phyloP scores from a whole-genome alignment of 2,797 vertebrate species.

The Spinus olivaceus region DNA sequence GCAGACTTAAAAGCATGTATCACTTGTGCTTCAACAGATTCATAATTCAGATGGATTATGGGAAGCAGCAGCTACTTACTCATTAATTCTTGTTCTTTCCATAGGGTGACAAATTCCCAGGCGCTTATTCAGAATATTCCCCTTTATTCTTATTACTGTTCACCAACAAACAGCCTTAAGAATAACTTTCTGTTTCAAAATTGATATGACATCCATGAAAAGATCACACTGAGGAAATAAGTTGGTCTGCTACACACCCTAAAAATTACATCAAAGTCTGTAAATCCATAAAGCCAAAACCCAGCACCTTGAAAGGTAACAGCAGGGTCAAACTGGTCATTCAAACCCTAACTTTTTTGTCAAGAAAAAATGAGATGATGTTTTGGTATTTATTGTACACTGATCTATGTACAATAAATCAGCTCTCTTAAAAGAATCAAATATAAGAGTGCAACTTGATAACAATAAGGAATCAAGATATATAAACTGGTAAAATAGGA shows the following conservation, averaged over 20 bases:
- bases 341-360: background rate
- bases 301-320: background rate
- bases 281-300: background rate
- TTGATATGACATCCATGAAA: background rate
- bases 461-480: background rate
- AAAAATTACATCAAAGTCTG: background rate
- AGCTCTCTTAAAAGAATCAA: background rate
- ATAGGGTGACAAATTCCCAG: background rate
- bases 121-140: background rate
- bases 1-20: background rate
- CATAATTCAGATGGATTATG: background rate
- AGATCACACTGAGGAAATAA: background rate
- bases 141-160: background rate
- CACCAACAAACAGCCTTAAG: background rate
- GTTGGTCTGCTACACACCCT: background rate
- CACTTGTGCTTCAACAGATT: background rate
- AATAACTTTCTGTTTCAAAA: background rate
- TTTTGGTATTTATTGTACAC: background rate
- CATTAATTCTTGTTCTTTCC: background rate
- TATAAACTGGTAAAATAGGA: background rate
- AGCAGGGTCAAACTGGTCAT: background rate
- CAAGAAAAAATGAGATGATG: background rate
- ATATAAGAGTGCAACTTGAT: background rate
- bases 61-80: background rate
- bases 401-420: background rate